Percentiles rank a stretch among this genome's conserved stretches.
These are phyloP conservation scores for Cacoxenus indagator DNA, from an alignment of 2,888 invertebrate species.

Conservation along the genomic window DNA sequence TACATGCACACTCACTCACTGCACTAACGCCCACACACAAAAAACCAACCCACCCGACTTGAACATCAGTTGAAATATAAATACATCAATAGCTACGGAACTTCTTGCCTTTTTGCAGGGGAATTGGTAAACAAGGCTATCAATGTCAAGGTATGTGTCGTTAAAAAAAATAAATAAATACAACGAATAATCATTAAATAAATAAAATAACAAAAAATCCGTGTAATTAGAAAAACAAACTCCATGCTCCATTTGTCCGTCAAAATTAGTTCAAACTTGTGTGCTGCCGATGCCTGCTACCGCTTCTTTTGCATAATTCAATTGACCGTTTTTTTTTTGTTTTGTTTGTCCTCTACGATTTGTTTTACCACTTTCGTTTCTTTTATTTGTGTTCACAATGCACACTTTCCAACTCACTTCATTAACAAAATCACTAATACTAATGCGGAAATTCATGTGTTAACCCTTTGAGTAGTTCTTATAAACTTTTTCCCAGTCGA, in stretches of 20 bases:
- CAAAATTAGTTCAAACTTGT: conserved; percentile 6
- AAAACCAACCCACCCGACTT: conserved; percentile 19
- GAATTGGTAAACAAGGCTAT: conserved; percentile 96
- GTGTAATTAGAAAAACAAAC: conserved; percentile 19
- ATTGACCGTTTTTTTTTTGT: too few relatives aligned
- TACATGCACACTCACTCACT: conserved; percentile 31
- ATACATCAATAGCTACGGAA: conserved; percentile 69
- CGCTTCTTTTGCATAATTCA: conserved; percentile 15
- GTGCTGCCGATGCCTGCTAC: conserved; percentile 12
- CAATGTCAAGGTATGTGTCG: conserved; percentile 91
- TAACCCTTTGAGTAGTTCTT: too few relatives aligned
- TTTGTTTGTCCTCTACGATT: neutral
- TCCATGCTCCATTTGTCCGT: conserved; percentile 1
- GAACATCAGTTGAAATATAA: conserved; percentile 49
- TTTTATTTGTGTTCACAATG: neutral
- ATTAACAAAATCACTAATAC: neutral
- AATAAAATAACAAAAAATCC: conserved; percentile 12
- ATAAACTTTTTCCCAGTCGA: too few relatives aligned
- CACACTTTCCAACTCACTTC: neutral
- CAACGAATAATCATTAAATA: conserved; percentile 32
- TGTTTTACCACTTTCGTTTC: neutral
- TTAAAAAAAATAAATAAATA: conserved; percentile 18
- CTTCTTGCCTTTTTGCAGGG: conserved; percentile 82
- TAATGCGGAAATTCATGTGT: too few relatives aligned
- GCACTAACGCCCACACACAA: neutral